Conservation (phyloP, 2,888 invertebrate genomes). For the Clepsis dumicolana region DNA sequence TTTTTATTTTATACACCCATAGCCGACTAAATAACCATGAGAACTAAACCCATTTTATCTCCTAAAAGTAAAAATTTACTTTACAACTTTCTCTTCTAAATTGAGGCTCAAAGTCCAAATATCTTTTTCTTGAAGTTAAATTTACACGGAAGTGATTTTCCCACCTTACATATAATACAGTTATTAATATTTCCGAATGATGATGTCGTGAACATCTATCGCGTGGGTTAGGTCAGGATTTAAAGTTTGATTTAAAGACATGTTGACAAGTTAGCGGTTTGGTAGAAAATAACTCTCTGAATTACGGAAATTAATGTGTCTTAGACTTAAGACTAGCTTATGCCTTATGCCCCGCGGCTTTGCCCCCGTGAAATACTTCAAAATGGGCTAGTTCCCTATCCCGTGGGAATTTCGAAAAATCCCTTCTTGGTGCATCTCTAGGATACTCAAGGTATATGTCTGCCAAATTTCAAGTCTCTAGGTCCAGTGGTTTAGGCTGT, state of each 20-base stretch:
- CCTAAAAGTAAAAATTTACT: not conserved
- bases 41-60: constrained; percentile 1
- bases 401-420: too few species aligned
- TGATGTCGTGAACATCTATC: not conserved
- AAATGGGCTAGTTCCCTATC: too few species aligned
- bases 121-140: not conserved
- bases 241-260: not conserved
- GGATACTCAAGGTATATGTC: too few species aligned
- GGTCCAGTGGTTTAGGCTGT: too few species aligned
- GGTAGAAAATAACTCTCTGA: not conserved
- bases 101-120: constrained; percentile 3
- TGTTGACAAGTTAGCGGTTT: constrained; percentile 7
- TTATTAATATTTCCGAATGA: not conserved
- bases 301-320: not conserved
- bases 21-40: not conserved
- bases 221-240: constrained; percentile 6
- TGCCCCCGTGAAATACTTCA: too few species aligned
- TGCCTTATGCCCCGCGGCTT: too few species aligned
- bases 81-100: constrained; percentile 4
- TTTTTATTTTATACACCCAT: not conserved
- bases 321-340: too few species aligned
- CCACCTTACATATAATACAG: too few species aligned
- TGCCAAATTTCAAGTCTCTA: too few species aligned
- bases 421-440: too few species aligned
- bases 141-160: not conserved